Conservation (phyloP, 2,113 vertebrate genomes). For the Stomatorhinus ivindoensis region DNA sequence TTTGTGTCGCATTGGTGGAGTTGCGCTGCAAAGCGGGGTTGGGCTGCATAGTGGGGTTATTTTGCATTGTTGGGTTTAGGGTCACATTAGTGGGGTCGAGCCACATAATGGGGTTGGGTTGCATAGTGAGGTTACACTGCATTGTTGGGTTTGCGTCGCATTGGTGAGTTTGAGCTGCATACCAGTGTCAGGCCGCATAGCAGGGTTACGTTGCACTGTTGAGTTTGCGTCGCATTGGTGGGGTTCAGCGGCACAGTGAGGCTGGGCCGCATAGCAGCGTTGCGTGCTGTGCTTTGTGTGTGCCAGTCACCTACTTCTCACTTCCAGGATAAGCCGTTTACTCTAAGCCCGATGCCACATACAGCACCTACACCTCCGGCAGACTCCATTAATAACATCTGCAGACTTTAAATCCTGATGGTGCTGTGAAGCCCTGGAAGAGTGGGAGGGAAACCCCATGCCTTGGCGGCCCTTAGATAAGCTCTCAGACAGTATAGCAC, state of each 20-base stretch:
- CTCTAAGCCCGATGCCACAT: slow-evolving; percentile 37
- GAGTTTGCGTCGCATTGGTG: too few relatives aligned
- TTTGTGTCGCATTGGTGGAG: too few relatives aligned
- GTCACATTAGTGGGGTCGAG: too few relatives aligned
- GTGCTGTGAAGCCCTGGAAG: not conserved
- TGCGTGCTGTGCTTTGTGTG: slow-evolving; percentile 39
- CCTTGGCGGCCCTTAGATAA: slow-evolving; percentile 34
- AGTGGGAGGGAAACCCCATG: not conserved
- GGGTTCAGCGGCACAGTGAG: too few relatives aligned
- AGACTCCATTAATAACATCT: slow-evolving; percentile 27
- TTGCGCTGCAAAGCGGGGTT: too few relatives aligned
- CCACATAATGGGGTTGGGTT: too few relatives aligned
- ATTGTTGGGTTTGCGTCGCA: not conserved
- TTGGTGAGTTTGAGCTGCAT: not conserved
- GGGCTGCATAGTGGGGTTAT: not conserved
- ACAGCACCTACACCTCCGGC: slow-evolving; percentile 21
- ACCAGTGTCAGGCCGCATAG: not conserved
- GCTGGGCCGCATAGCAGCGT: slow-evolving; percentile 3
- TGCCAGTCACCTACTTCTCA: slow-evolving; percentile 40
- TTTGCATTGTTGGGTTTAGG: too few relatives aligned
- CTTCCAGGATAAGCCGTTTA: slow-evolving; percentile 41
- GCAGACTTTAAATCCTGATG: slow-evolving; percentile 18
- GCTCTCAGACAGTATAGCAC: slow-evolving; percentile 32
- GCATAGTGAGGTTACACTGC: too few relatives aligned
- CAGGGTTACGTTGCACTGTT: too few relatives aligned